Conservation (phyloP, 1,140 invertebrate genomes). For the Doryteuthis pealeii region DNA sequence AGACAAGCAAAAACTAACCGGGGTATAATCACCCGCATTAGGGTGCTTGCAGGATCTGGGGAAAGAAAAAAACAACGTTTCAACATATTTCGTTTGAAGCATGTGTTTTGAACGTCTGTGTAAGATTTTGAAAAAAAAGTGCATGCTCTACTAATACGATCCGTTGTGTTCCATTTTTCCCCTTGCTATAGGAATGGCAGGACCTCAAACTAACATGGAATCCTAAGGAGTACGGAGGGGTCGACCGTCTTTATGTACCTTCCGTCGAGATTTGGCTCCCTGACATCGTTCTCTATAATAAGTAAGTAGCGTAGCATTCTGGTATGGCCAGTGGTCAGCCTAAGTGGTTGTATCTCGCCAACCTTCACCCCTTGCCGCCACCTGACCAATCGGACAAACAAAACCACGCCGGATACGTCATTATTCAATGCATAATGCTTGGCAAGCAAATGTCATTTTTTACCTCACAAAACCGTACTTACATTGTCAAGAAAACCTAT, state of each 20-base stretch:
- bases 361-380: no score
- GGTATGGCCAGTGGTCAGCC: neutral
- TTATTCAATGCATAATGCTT: no score
- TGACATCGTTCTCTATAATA: conserved; percentile 95
- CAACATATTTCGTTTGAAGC: neutral
- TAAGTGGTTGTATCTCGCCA: neutral
- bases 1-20: no score
- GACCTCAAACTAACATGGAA: conserved; percentile 56
- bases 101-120: neutral
- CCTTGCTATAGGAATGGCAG: conserved; percentile 52
- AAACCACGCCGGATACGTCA: no score
- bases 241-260: conserved; percentile 56
- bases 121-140: neutral
- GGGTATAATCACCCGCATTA: no score
- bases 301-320: conserved; percentile 72
- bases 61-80: no score
- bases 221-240: conserved; percentile 54
- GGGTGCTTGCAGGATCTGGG: no score
- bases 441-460: no score
- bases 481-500: no score
- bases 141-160: neutral
- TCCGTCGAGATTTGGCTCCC: conserved; percentile 65
- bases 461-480: no score
- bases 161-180: conserved; percentile 1
- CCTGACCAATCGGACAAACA: no score